A percentile compares a stretch with the other conserved stretches of the same genome.
phyloP scores from a whole-genome alignment of 30 jellyfish, hydroid and myxozoan species.

The Hydra vulgaris region DNA sequence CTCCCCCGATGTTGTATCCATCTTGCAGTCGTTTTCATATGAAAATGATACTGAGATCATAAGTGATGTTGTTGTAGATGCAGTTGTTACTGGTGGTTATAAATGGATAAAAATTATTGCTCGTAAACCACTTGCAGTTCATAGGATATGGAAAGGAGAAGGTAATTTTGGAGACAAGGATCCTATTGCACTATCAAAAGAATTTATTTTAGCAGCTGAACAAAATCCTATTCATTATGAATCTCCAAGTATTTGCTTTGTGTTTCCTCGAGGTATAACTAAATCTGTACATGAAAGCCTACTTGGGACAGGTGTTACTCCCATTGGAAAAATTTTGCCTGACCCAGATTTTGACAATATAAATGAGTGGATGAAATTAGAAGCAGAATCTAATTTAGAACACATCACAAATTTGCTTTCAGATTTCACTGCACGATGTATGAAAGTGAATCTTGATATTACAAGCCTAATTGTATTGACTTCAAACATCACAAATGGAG shows the following conservation, averaged over 20 bases:
- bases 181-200: slow-evolving; percentile 39
- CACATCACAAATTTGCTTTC: background rate
- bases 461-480: slow-evolving; percentile 64
- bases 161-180: slow-evolving; percentile 84
- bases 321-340: slow-evolving; percentile 34
- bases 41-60: slow-evolving; percentile 9
- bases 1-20: slow-evolving; percentile 32
- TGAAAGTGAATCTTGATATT: slow-evolving; percentile 57
- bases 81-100: slow-evolving; percentile 46
- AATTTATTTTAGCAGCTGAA: slow-evolving; percentile 38
- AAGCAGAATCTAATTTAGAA: slow-evolving; percentile 2
- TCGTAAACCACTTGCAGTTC: slow-evolving; percentile 67
- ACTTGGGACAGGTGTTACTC: slow-evolving; percentile 27
- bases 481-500: slow-evolving; percentile 65
- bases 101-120: slow-evolving; percentile 70
- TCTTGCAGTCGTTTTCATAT: slow-evolving; percentile 29
- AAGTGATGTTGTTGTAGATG: slow-evolving; percentile 53
- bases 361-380: background rate
- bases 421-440: slow-evolving; percentile 7
- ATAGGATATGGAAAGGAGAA: slow-evolving; percentile 57
- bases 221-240: slow-evolving; percentile 33
- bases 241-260: slow-evolving; percentile 40
- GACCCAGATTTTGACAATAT: slow-evolving; percentile 45
- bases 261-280: slow-evolving; percentile 57
- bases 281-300: slow-evolving; percentile 52